Evolutionary conservation across 1,140 invertebrate species (phyloP), one percentile per base, ranked within the genome.

Genomic region (Centruroides sculpturatus): DNA sequence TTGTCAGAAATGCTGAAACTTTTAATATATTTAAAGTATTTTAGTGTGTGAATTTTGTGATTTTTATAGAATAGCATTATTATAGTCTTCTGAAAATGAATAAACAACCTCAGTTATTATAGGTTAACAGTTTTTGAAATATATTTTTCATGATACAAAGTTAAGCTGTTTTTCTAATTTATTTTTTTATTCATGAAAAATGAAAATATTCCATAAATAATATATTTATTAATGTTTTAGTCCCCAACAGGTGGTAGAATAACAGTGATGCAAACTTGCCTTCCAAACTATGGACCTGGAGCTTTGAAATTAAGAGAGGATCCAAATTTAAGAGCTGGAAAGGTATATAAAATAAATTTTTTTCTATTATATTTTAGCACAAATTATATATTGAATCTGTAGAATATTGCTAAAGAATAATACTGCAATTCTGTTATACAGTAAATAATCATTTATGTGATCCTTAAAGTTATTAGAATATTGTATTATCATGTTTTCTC

Each of bases 251-350:
- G 96, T 62, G 97, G 97, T 54, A 79, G 96, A 53, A 81, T 99
- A 2, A 93, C 93, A 13, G 88, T 98, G 4, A 87, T 99, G 75
- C 91, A 95, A 77, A 84, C 86, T 11, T 85, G 85, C 70, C 76
- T 98, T 68, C 94, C 96, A 11, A 96, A 87, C 70, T 70, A 87
- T 61, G 96, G 96, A 7, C 89, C 91, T 4, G 94, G 94, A 13
- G 81, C 85, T 9, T 75, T 99, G 59, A 84, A 86, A 62, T 73
- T 82, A 9, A 80, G 88, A 74, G 93, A 97, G 77, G 87, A 94
- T 76, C 86, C 88, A 4, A 88, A 86, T 69, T 82, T 84, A 63
- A 78, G 89, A 60, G 83, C 87, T 7, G 81, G 81, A 5, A 88
- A 89, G 34, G 64, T 62, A 56, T 23, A 23, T 23, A 23, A 23